Conservation (phyloP, 2,888 invertebrate species). For the Clunio marinus region DNA sequence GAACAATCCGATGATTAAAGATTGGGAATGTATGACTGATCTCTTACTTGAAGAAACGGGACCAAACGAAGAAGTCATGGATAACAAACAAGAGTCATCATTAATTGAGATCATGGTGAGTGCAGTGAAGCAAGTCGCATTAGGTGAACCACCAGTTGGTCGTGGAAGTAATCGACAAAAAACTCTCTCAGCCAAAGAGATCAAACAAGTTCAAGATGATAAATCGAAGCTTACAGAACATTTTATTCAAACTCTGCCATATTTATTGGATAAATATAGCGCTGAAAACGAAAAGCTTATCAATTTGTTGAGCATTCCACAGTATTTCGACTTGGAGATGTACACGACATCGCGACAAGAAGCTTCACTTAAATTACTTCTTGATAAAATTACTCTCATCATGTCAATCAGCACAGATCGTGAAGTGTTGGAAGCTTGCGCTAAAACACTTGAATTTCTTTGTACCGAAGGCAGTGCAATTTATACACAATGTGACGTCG, state of each 20-base stretch:
- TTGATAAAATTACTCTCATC: conserved; percentile 82
- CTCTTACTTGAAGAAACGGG: conserved; percentile 92
- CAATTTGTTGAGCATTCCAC: conserved; percentile 88
- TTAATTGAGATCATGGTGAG: conserved; percentile 98
- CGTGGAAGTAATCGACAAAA: conserved; percentile 82
- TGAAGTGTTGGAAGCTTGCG: conserved; percentile 86
- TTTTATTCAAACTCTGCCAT: conserved; percentile 87
- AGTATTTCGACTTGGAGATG: conserved; percentile 94
- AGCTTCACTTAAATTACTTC: conserved; percentile 66
- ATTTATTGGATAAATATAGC: conserved; percentile 86
- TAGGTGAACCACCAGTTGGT: conserved; percentile 94
- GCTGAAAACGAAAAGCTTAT: conserved; percentile 96
- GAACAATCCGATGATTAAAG: conserved; percentile 98
- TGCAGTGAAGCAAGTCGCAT: conserved; percentile 93
- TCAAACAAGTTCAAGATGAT: conserved; percentile 83
- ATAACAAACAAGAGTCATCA: conserved; percentile 93
- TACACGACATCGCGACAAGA: conserved; percentile 95
- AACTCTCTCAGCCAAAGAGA: conserved; percentile 56
- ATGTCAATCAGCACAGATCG: conserved; percentile 86
- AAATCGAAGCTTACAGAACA: conserved; percentile 89
- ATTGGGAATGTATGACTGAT: conserved; percentile 99
- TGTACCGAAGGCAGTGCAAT: conserved; percentile 86
- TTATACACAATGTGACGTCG: conserved; percentile 83
- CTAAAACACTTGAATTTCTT: conserved; percentile 86
- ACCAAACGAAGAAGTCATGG: conserved; percentile 83